Evolutionary conservation across 2,113 vertebrate species (phyloP), one percentile per base, ranked within the genome.

Genomic region (Leuciscus idus): DNA sequence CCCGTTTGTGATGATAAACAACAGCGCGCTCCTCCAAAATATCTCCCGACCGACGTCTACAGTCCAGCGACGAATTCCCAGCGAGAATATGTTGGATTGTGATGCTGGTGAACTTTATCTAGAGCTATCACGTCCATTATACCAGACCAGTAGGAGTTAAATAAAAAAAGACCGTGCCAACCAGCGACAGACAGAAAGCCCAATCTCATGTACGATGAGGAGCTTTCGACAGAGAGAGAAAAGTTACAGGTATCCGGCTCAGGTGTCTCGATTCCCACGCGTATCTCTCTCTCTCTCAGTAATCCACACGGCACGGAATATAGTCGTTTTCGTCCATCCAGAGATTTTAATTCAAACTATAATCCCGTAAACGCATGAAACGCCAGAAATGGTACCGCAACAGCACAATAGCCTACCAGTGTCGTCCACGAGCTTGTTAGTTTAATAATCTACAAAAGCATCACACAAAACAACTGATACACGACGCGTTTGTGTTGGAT

Each of bases 191-290:
- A 6, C 33, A n/a, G 26, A 6, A 15, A 11, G 62, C 62, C 15
- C 52, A 70, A 23, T 57, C 55, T 57, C 19, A 23, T 23, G 55
- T 9, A 23, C 2, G 19, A 23, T n/a, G 43, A 33, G 4, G 70
- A 36, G 85, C 85, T 75, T 70, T 81, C 36, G 75, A 28, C 70
- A 43, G 72, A 28, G 74, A 66, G 26, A 57, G 74, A 43, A 93
- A 94, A 95, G 91, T 94, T 94, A 52, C 84, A 78, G 70, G 86
- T 88, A 87, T 89, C 83, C 87, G 74, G 46, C 55, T 84, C 33
- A 64, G 61, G 76, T 62, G 78, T 87, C 78, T 76, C 75, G 83
- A 79, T 82, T 86, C 81, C 84, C 84, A 86, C 87, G 75, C 85
- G 36, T 88, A 55, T 85, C 52, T 81, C 43, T 75, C 43, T 75